Evolutionary conservation across 1,140 invertebrate genomes (phyloP).

Genomic region (Halictus rubicundus): DNA sequence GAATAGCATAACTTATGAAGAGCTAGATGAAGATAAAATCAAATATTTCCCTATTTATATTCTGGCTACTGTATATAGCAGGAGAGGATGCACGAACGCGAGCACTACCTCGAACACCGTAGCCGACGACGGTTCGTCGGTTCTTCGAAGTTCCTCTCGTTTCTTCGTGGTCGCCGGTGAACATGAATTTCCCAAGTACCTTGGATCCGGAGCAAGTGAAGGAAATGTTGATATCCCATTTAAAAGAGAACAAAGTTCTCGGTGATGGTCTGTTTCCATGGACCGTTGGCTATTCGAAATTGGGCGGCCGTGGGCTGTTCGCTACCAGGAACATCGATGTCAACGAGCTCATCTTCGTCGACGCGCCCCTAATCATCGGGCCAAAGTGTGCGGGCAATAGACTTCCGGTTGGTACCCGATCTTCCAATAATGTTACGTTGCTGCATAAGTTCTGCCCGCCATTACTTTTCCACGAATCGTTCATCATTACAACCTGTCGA

Average conservation of each 20-base stretch:
- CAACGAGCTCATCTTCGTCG: conserved; percentile 86
- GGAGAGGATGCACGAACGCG: no score
- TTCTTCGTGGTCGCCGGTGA: neutral
- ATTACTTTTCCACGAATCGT: no score
- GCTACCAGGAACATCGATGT: conserved; percentile 83
- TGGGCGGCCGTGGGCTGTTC: conserved; percentile 85
- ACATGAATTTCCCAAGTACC: neutral
- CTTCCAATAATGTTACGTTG: no score
- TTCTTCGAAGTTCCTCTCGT: neutral
- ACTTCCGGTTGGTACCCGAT: no score
- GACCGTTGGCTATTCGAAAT: conserved; percentile 79
- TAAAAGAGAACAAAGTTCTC: conserved; percentile 55
- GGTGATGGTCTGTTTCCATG: conserved; percentile 54
- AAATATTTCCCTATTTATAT: neutral
- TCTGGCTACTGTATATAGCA: neutral
- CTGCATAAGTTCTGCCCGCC: no score
- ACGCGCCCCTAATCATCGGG: conserved; percentile 84
- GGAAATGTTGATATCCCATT: conserved; percentile 57
- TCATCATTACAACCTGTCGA: no score
- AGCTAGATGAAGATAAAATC: no score
- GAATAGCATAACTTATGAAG: no score
- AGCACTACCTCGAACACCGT: neutral
- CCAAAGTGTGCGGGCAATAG: conserved; percentile 79
- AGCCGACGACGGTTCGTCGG: neutral
- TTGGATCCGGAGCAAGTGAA: conserved; percentile 60